A percentile compares a stretch with the other conserved stretches of the same genome.
Evolutionary conservation across 2,113 vertebrate genomes (phyloP).

Genomic region (Macheiramphus alcinus): DNA sequence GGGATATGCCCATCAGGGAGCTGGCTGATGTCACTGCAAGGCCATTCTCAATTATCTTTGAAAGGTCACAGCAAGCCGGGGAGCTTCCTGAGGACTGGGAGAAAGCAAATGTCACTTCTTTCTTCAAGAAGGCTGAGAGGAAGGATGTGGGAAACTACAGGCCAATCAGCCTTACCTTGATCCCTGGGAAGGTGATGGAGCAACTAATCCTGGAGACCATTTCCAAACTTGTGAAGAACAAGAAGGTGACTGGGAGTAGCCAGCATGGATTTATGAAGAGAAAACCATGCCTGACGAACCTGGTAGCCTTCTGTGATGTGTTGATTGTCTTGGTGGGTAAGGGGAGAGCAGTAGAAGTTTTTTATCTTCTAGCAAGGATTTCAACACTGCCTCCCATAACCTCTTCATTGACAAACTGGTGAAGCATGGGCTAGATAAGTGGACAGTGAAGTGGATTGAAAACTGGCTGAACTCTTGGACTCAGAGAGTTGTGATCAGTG

Average conservation of each 20-base stretch:
- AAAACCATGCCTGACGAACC: neutral
- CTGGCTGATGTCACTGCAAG: neutral
- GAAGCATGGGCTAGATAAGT: neutral
- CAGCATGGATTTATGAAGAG: neutral
- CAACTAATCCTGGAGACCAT: neutral
- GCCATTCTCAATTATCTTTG: neutral
- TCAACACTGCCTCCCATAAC: neutral
- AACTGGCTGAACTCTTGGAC: neutral
- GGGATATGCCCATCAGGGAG: neutral
- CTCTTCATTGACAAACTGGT: neutral
- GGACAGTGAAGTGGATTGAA: neutral
- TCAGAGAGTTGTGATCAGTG: neutral
- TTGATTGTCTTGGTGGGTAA: neutral
- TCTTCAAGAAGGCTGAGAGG: neutral
- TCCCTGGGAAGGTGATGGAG: neutral
- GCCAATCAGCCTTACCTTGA: neutral
- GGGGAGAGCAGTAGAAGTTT: neutral
- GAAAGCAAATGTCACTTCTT: neutral
- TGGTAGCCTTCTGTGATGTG: neutral
- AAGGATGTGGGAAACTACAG: neutral
- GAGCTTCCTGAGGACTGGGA: neutral
- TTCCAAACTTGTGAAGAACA: neutral
- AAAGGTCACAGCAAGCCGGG: neutral
- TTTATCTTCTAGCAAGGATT: neutral
- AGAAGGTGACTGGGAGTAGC: neutral